Conservation (phyloP, 2,888 invertebrate species). For the Halocaridina rubra region DNA sequence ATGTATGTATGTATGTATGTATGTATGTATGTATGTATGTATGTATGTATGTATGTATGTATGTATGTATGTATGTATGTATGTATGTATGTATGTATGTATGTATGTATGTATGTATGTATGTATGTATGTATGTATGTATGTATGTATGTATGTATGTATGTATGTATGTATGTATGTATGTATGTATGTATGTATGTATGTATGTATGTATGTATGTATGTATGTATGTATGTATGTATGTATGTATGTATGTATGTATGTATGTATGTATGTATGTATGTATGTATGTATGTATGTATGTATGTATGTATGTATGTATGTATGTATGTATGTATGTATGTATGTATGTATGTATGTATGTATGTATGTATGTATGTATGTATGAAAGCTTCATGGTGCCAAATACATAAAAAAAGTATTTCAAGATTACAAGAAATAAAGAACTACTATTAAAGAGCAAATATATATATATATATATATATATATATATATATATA, state of each 20-base stretch:
- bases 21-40: too few species aligned
- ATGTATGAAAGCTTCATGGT: too few species aligned
- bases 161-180: not conserved
- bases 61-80: not conserved
- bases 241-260: not conserved
- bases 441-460: too few species aligned
- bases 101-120: too few species aligned
- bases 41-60: not conserved
- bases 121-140: not conserved
- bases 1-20: not conserved
- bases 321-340: not conserved
- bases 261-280: not conserved
- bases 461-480: too few species aligned
- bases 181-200: conserved; percentile 5
- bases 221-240: not conserved
- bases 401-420: too few species aligned
- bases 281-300: not conserved
- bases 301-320: too few species aligned
- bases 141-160: not conserved
- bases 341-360: not conserved
- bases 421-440: too few species aligned
- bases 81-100: too few species aligned
- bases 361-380: not conserved
- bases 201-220: not conserved
- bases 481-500: not conserved